These are phyloP conservation scores for Fistularia tabacaria DNA, from an alignment of 2,797 vertebrate species.

Conservation along the genomic window DNA sequence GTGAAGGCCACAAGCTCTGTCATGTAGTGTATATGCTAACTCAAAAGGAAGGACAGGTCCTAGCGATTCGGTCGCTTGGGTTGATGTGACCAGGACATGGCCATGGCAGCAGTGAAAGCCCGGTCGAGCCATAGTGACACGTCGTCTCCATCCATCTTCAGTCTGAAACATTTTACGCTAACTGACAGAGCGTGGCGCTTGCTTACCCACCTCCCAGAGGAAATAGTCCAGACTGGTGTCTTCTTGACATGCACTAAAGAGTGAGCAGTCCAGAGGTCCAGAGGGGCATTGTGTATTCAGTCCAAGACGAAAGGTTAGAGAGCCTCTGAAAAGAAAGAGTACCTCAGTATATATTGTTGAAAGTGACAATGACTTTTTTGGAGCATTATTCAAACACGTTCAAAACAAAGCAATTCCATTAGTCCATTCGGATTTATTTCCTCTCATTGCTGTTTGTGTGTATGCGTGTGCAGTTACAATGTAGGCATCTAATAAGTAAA, in stretches of 20 bases:
- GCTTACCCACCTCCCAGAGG: constrained; percentile 77
- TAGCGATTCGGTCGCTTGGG: constrained; percentile 74
- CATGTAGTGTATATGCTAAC: constrained; percentile 76
- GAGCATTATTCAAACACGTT: constrained; percentile 57
- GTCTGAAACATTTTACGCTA: constrained; percentile 79
- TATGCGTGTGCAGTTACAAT: constrained; percentile 3
- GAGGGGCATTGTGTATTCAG: constrained; percentile 77
- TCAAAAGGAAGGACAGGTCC: constrained; percentile 76
- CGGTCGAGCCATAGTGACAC: constrained; percentile 75
- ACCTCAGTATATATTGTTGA: constrained; percentile 70
- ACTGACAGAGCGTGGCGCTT: constrained; percentile 79
- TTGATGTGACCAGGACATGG: constrained; percentile 77
- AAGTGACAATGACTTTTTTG: constrained; percentile 71
- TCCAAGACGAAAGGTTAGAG: constrained; percentile 77
- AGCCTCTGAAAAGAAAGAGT: constrained; percentile 68
- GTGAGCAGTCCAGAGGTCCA: constrained; percentile 75
- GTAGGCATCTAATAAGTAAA: no score
- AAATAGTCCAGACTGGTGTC: constrained; percentile 79
- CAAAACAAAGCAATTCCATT: constrained; percentile 61
- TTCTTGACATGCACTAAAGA: constrained; percentile 80
- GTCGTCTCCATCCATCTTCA: constrained; percentile 79
- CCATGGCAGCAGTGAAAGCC: constrained; percentile 76
- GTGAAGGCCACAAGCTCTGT: constrained; percentile 73
- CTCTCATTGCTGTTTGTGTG: constrained; percentile 19
- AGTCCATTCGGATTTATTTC: constrained; percentile 25